phyloP scores from a whole-genome alignment of 2,797 vertebrate genomes.

The Melanotaenia boesemani region DNA sequence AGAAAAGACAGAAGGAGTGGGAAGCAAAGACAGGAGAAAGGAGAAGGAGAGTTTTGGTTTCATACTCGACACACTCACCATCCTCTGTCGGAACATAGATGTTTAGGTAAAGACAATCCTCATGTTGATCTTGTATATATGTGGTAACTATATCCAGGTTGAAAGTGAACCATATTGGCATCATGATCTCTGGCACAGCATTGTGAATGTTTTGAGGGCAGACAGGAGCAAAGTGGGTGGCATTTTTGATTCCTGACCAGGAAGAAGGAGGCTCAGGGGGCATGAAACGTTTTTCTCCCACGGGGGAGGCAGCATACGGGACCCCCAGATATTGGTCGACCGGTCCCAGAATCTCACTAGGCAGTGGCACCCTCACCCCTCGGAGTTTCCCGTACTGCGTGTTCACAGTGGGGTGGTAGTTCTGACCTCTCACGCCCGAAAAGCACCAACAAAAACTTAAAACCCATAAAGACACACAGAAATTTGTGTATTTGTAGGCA shows the following conservation, averaged over 20 bases:
- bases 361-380: conserved; percentile 92
- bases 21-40: conserved; percentile 57
- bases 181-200: conserved; percentile 98
- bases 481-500: conserved; percentile 57
- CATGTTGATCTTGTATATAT: conserved; percentile 98
- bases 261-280: conserved; percentile 95
- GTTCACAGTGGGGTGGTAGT: conserved; percentile 95
- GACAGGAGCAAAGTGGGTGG: conserved; percentile 97
- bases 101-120: conserved; percentile 99
- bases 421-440: conserved; percentile 84
- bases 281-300: conserved; percentile 96
- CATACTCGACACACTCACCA: conserved; percentile 94
- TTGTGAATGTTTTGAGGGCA: conserved; percentile 99
- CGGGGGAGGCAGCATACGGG: conserved; percentile 92
- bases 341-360: conserved; percentile 96
- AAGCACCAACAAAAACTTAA: conserved; percentile 88
- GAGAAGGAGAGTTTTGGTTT: conserved; percentile 51
- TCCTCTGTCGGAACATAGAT: conserved; percentile 99
- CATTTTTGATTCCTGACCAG: conserved; percentile 98
- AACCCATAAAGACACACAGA: conserved; percentile 87
- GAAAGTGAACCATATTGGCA: conserved; percentile 99
- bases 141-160: conserved; percentile 99
- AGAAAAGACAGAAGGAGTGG: conserved; percentile 56
- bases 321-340: conserved; percentile 99
- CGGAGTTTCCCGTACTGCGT: conserved; percentile 97